These are phyloP conservation scores for Hydriomena furcata DNA, from an alignment of 2,888 invertebrate genomes.

Conservation along the genomic window DNA sequence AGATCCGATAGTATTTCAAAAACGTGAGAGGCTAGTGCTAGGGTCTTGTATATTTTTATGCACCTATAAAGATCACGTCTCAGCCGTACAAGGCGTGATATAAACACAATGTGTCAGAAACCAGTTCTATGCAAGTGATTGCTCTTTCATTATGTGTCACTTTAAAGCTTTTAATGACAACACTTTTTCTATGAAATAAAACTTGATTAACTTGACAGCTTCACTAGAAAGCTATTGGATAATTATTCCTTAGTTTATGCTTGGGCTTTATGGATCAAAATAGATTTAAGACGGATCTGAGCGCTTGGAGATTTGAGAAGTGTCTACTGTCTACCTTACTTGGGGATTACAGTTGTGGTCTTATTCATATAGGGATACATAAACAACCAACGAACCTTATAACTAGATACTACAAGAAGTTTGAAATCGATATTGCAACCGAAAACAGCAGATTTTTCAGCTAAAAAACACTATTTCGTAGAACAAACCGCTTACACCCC, in stretches of 20 bases:
- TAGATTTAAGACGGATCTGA: too few species aligned
- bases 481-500: too few species aligned
- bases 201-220: conserved; percentile 2
- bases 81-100: conserved; percentile 20
- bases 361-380: too few species aligned
- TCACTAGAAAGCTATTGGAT: conserved; percentile 9
- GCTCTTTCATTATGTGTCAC: conserved; percentile 29
- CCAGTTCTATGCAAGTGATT: conserved; percentile 25
- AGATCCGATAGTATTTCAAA: neutral
- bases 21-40: neutral
- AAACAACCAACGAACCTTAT: too few species aligned
- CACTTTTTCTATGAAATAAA: conserved; percentile 10
- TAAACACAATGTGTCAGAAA: conserved; percentile 23
- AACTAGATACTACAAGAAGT: too few species aligned
- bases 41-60: conserved; percentile 10
- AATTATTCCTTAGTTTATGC: neutral
- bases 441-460: too few species aligned
- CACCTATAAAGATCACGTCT: conserved; percentile 18
- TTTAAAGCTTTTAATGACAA: conserved; percentile 23
- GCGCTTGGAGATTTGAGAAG: too few species aligned
- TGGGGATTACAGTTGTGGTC: too few species aligned
- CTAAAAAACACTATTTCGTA: too few species aligned
- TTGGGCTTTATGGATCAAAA: too few species aligned
- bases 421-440: too few species aligned
- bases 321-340: too few species aligned